These are phyloP conservation scores for Centropus bengalensis DNA, from an alignment of 2,113 vertebrate genomes.

Conservation along the genomic window DNA sequence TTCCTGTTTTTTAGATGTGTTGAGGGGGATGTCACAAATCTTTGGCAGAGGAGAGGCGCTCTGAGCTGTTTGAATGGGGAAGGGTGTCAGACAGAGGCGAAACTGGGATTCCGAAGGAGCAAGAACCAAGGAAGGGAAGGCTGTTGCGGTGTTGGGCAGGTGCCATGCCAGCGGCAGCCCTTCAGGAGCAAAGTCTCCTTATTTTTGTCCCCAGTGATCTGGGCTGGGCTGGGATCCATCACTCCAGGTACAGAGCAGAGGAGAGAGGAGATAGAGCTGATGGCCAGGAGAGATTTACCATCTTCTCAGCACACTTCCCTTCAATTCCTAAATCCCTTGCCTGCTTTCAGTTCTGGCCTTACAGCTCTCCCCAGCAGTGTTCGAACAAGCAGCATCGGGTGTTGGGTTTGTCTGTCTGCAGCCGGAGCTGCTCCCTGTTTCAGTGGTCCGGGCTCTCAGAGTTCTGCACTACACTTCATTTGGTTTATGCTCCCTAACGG, in stretches of 20 bases:
- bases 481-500: constrained; percentile 26
- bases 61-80: not conserved
- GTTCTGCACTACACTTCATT: not conserved
- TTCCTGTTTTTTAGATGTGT: not conserved
- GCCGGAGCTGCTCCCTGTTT: not conserved
- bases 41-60: not conserved
- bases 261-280: not conserved
- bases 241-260: not conserved
- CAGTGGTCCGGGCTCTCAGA: not conserved
- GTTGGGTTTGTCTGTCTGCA: not conserved
- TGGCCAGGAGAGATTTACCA: not conserved
- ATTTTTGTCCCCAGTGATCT: not conserved
- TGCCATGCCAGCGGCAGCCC: not conserved
- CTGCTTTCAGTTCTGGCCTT: not conserved
- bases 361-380: too few relatives aligned
- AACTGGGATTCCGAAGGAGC: not conserved
- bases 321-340: not conserved
- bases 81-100: not conserved
- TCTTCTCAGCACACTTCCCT: not conserved
- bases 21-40: not conserved
- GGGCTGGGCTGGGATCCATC: not conserved
- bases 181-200: not conserved
- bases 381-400: not conserved
- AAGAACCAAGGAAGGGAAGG: not conserved
- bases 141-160: not conserved